phyloP scores from a whole-genome alignment of 2,888 invertebrate species.

The Ichneumoninae sp. region DNA sequence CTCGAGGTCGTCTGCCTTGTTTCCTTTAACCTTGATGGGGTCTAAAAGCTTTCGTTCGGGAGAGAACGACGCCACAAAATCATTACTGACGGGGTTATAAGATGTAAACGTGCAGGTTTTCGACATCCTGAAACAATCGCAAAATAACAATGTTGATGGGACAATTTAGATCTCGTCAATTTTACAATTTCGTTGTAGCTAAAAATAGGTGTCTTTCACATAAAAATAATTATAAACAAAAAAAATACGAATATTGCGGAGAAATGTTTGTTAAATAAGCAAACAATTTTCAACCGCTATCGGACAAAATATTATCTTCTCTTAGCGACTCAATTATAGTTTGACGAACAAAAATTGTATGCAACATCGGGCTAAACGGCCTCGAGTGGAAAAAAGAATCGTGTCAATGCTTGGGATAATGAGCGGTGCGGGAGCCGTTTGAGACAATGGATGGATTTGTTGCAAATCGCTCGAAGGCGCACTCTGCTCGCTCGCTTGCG shows the following conservation, averaged over 20 bases:
- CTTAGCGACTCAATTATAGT: neutral
- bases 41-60: neutral
- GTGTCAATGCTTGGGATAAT: slow-evolving; percentile 71
- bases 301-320: neutral
- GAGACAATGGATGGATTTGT: slow-evolving; percentile 63
- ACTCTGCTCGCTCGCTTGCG: slow-evolving; percentile 25
- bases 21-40: slow-evolving; percentile 28
- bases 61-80: neutral
- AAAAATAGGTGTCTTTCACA: too few relatives aligned
- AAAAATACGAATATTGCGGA: neutral
- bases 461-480: slow-evolving; percentile 43
- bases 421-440: slow-evolving; percentile 55
- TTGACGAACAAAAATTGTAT: neutral
- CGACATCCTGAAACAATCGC: too few relatives aligned
- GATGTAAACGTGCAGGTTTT: neutral
- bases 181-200: too few relatives aligned
- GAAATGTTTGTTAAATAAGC: too few relatives aligned
- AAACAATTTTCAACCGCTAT: too few relatives aligned
- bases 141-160: too few relatives aligned
- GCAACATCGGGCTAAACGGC: neutral
- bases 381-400: slow-evolving; percentile 59
- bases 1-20: slow-evolving; percentile 39
- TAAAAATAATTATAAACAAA: neutral
- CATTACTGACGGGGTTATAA: neutral
- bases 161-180: too few relatives aligned